These are phyloP conservation scores for Drosophila silvestris DNA, from an alignment of 2,888 invertebrate species.

Conservation along the genomic window DNA sequence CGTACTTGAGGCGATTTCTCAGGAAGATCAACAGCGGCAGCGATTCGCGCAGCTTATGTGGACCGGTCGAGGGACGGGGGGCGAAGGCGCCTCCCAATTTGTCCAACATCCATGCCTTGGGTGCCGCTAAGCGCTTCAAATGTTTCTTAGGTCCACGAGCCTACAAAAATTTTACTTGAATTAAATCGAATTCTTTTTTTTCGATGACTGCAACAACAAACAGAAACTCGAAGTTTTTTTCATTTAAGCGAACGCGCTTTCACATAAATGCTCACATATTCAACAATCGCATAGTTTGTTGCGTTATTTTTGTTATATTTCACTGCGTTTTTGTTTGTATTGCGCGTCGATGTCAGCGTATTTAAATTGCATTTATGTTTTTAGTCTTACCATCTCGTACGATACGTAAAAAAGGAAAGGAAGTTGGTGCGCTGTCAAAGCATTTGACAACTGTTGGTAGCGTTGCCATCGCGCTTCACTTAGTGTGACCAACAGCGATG, in stretches of 20 bases:
- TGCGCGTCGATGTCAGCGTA: constrained; percentile 73
- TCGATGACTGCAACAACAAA: constrained; percentile 42
- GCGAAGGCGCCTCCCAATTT: constrained; percentile 99
- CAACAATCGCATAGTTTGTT: constrained; percentile 27
- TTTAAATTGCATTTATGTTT: constrained; percentile 63
- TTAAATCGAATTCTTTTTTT: constrained; percentile 4
- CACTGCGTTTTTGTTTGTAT: constrained; percentile 40
- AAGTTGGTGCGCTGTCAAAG: constrained; percentile 75
- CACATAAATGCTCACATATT: constrained; percentile 47
- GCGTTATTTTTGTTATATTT: constrained; percentile 30
- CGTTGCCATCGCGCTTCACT: constrained; percentile 38
- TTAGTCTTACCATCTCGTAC: constrained; percentile 85
- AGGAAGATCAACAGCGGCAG: constrained; percentile 98
- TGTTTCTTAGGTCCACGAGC: constrained; percentile 99
- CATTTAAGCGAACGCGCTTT: constrained; percentile 26
- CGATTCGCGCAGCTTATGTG: constrained; percentile 98
- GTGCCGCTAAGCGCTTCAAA: constrained; percentile 99
- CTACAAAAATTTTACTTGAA: constrained; percentile 86
- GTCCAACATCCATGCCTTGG: constrained; percentile 99
- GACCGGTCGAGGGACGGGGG: constrained; percentile 98
- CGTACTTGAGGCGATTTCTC: constrained; percentile 99
- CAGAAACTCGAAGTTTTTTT: constrained; percentile 37
- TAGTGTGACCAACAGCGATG: constrained; percentile 17
- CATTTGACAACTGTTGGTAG: constrained; percentile 55
- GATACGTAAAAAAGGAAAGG: constrained; percentile 84